phyloP scores from a whole-genome alignment of 2,888 invertebrate species.

The Conchocele bisecta region DNA sequence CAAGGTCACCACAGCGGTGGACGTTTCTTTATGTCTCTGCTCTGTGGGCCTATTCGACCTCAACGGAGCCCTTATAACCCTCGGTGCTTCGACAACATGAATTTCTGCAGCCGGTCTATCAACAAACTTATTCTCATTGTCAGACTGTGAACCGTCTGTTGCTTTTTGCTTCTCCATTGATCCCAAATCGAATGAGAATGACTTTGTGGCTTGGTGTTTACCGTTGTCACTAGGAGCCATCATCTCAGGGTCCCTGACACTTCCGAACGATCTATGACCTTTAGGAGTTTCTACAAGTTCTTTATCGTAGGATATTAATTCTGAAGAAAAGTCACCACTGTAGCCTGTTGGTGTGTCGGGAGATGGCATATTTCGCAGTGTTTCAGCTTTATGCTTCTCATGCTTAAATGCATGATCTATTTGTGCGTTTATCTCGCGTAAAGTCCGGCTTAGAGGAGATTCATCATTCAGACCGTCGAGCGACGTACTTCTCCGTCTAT shows the following conservation, averaged over 20 bases:
- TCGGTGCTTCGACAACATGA: conserved; percentile 62
- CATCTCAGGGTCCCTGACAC: conserved; percentile 44
- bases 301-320: conserved; percentile 47
- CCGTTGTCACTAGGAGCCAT: background rate
- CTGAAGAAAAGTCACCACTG: conserved; percentile 29
- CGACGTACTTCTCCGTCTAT: conserved; percentile 71
- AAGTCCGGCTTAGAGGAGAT: conserved; percentile 69
- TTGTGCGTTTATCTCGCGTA: conserved; percentile 75
- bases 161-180: background rate
- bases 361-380: conserved; percentile 41
- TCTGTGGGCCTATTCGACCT: conserved; percentile 23
- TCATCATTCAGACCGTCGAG: conserved; percentile 72
- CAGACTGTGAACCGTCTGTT: background rate
- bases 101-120: conserved; percentile 64
- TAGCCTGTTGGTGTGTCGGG: conserved; percentile 4
- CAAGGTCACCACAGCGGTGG: background rate
- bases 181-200: background rate
- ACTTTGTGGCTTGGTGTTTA: background rate
- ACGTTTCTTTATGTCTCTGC: background rate
- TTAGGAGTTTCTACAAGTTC: conserved; percentile 46
- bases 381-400: conserved; percentile 59
- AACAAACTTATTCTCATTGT: conserved; percentile 54
- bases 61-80: conserved; percentile 61
- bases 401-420: conserved; percentile 75
- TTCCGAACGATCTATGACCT: conserved; percentile 52